These are phyloP conservation scores for Calosoma granatense DNA, from an alignment of 1,140 invertebrate genomes.

Conservation along the genomic window DNA sequence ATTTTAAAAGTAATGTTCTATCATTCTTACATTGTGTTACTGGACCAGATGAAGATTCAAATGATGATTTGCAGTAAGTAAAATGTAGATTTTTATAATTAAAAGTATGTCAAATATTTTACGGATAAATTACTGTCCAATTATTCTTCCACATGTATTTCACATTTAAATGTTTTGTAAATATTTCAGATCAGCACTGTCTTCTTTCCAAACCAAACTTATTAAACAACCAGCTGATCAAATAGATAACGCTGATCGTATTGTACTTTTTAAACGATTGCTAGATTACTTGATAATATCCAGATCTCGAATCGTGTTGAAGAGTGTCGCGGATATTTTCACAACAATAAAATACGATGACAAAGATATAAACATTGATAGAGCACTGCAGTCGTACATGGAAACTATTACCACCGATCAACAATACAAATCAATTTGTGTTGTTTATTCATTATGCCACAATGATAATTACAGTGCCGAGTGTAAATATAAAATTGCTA, in stretches of 20 bases:
- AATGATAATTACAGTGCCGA: not conserved
- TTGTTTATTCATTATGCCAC: not conserved
- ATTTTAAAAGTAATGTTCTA: not conserved
- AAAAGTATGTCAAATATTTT: too few relatives aligned
- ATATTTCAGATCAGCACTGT: not conserved
- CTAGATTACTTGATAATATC: conserved; percentile 27
- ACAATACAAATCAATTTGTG: not conserved
- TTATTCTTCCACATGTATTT: too few relatives aligned
- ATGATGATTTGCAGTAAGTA: not conserved
- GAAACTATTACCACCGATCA: not conserved
- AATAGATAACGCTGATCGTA: conserved; percentile 19
- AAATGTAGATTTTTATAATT: not conserved
- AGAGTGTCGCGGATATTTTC: conserved; percentile 24
- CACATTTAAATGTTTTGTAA: not conserved
- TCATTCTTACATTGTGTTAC: not conserved
- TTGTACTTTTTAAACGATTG: conserved; percentile 28
- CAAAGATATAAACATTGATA: not conserved
- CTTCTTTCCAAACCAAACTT: not conserved
- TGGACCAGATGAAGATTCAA: not conserved
- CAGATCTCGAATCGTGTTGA: conserved; percentile 27
- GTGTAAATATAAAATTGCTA: not conserved
- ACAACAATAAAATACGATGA: not conserved
- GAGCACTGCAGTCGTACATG: not conserved
- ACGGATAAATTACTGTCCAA: too few relatives aligned
- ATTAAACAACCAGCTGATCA: not conserved